Base-by-base conservation (phyloP, 2,888 invertebrate species). In the Cataglyphis livida region DNA sequence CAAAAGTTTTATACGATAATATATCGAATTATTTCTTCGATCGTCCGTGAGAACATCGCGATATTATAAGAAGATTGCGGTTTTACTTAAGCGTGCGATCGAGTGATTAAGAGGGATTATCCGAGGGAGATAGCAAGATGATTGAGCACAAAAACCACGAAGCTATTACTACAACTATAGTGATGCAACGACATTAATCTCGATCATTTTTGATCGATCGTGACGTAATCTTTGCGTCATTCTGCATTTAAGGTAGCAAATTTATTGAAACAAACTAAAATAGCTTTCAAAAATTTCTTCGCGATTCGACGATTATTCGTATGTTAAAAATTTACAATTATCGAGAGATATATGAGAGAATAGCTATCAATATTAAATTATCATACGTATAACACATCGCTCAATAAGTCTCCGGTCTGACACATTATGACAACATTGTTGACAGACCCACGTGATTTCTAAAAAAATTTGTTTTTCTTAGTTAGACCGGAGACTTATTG, bases 51-150 rank as follows among this genome's bases (percentile, higher is more conserved):
- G 54, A 76, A 54, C 54, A n/a, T 54, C 9, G n/a, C 65, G 65
- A 76, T 76, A 65, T 76, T 76, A 65, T 65, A 70, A 65, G 68
- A 59, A 59, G 44, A 41, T 78, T 25, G 18, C 18, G 25, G 35
- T 59, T 70, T 44, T 76, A 65, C 38, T 65, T 38, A 54, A 44
- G 25, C 25, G 59, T 12, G 21, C 59, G 78, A 48, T 35, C 32
- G 44, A 21, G 25, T 78, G 57, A 78, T 79, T 70, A 79, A 79
- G 70, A 68, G 35, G 70, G 68, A 79, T 79, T 79, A 79, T 64
- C 66, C 59, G 78, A 59, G 59, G n/a, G 12, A 79, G 68, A 79
- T 44, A 59, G 59, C 44, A 57, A 25, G 21, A 76, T 76, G 78
- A 78, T 57, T 44, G 59, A 70, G 59, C 70, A 25, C 70, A 70